Base-by-base conservation (phyloP, 2,888 invertebrate genomes). In the Apotomis betuletana region DNA sequence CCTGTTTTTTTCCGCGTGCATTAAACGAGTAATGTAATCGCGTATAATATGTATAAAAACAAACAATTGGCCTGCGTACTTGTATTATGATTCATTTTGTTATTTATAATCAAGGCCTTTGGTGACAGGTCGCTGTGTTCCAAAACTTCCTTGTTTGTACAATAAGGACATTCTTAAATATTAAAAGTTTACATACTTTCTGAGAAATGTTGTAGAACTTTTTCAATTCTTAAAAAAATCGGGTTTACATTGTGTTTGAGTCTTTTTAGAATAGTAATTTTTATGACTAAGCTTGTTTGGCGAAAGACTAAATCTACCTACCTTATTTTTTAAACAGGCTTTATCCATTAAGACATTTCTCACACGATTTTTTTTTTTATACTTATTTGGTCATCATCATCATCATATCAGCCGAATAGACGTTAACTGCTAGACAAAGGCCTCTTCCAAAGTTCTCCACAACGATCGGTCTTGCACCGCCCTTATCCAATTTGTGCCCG, bases 61-160 rank as follows among this genome's bases (percentile, higher is more conserved):
- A 10, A 2, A 49, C 49, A 49, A 49, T 49, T 49, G 36, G 75
- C 77, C 69, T 73, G 75, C 58, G 80, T 82, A 78, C 76, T 71
- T 38, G 38, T 58, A 27, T 44, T 46, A 61, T 61, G 60, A 61
- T 10, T 67, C 65, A 44, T 57, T 67, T 36, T 64, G 64, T 67
- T 54, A 58, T 69, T 73, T 64, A 73, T 69, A 64, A 65, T 49
- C 73, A 69, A 65, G 64, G 55, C 27, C 64, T 52, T 38, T 54
- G 61, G 46, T 54, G 64, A 44, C 64, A 65, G 55, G 55, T 61
- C 41, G 46, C 36, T n/a, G 27, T 27, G 55, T 44, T 59, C 51
- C 44, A 44, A 49, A 15, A 62, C 62, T 69, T 62, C 69, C 55
- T 57, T 46, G 12, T 62, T 57, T 38, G 64, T 46, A 55, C 64